Percentiles rank a stretch among this genome's conserved stretches.
phyloP scores from a whole-genome alignment of 2,797 vertebrate genomes.

The Myotis myotis region DNA sequence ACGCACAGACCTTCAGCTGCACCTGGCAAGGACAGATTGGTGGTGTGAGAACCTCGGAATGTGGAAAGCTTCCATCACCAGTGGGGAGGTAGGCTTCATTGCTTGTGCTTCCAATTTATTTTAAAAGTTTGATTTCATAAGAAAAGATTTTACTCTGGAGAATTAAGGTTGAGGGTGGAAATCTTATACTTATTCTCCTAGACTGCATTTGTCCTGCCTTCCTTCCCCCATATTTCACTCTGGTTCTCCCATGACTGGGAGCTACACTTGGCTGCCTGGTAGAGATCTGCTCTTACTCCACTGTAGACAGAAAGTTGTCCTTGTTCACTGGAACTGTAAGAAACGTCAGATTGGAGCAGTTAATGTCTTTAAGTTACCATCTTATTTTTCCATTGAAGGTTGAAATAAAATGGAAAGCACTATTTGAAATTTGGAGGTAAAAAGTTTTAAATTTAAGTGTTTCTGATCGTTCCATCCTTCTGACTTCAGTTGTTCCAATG shows the following conservation, averaged over 20 bases:
- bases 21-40: conserved; percentile 95
- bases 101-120: neutral
- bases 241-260: neutral
- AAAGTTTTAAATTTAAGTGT: neutral
- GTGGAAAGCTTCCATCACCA: conserved; percentile 93
- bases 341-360: neutral
- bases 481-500: neutral
- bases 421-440: neutral
- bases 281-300: neutral
- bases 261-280: neutral
- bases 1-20: conserved; percentile 94
- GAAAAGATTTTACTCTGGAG: neutral
- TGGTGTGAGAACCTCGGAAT: conserved; percentile 98
- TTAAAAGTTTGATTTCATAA: neutral
- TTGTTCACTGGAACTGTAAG: neutral
- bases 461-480: neutral
- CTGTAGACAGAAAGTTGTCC: neutral
- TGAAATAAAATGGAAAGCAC: neutral
- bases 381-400: neutral
- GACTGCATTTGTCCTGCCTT: neutral
- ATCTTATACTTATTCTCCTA: neutral
- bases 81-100: conserved; percentile 88
- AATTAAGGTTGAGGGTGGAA: neutral
- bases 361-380: neutral
- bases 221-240: neutral